phyloP scores from a whole-genome alignment of 2,113 vertebrate species.

The Aramus guarauna region DNA sequence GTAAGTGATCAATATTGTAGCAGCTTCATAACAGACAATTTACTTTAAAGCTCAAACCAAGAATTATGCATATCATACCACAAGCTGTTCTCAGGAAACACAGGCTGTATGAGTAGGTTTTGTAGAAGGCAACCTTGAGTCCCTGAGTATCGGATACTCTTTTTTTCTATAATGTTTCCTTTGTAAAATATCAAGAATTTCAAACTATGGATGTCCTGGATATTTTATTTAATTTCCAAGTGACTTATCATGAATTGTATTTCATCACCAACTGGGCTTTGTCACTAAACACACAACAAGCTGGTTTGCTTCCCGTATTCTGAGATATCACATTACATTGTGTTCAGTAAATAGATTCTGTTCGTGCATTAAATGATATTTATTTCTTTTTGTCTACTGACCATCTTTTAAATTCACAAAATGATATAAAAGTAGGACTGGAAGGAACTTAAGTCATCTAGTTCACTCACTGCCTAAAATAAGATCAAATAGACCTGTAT shows the following conservation, averaged over 20 bases:
- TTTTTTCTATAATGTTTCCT: background rate
- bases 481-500: background rate
- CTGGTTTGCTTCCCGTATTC: background rate
- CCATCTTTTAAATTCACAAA: background rate
- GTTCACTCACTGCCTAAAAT: background rate
- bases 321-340: background rate
- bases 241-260: background rate
- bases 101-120: background rate
- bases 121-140: background rate
- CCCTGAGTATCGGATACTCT: background rate
- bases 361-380: background rate
- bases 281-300: background rate
- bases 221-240: background rate
- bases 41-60: background rate
- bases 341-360: background rate
- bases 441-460: background rate
- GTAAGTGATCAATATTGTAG: background rate
- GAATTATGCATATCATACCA: background rate
- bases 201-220: background rate
- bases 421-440: background rate
- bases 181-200: background rate
- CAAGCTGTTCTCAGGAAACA: background rate
- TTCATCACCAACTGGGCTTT: background rate
- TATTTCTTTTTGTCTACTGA: background rate
- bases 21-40: background rate